Percentiles rank a stretch among this genome's conserved stretches.
phyloP scores from a whole-genome alignment of 2,797 vertebrate genomes.

The Rhodeus uyekii region DNA sequence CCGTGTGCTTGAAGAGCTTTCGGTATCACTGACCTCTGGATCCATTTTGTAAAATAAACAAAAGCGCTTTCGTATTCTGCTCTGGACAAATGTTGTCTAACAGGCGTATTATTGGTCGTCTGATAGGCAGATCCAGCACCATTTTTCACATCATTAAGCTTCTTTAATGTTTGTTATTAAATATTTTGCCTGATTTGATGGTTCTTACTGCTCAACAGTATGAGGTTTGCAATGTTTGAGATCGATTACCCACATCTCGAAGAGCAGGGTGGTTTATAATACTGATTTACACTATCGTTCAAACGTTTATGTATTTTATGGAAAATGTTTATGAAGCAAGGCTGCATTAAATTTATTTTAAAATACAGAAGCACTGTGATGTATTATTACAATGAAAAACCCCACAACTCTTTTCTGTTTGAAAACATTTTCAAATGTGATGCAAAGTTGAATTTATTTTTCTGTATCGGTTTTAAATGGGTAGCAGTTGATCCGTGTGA shows the following conservation, averaged over 20 bases:
- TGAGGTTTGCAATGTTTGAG: background rate
- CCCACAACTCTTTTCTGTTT: background rate
- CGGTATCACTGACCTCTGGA: conserved; percentile 1
- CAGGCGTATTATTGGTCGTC: background rate
- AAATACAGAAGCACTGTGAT: background rate
- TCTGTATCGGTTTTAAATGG: background rate
- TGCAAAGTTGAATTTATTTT: background rate
- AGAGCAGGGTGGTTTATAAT: background rate
- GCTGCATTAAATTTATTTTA: background rate
- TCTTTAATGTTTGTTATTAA: background rate
- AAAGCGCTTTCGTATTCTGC: background rate
- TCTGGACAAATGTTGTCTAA: background rate
- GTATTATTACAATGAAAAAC: background rate
- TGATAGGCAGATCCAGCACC: background rate
- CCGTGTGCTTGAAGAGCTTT: background rate
- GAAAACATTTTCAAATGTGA: background rate
- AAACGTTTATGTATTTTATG: background rate
- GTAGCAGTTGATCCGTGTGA: too few relatives aligned
- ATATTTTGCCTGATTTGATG: background rate
- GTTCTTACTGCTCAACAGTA: background rate
- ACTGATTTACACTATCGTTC: background rate
- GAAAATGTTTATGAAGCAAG: background rate
- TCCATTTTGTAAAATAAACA: conserved; percentile 26
- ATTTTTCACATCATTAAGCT: background rate
- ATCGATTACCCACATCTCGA: background rate